Percentiles rank a stretch among this genome's conserved stretches.
Conservation (phyloP, 1,140 invertebrate species). For the Drosophila mayri region DNA sequence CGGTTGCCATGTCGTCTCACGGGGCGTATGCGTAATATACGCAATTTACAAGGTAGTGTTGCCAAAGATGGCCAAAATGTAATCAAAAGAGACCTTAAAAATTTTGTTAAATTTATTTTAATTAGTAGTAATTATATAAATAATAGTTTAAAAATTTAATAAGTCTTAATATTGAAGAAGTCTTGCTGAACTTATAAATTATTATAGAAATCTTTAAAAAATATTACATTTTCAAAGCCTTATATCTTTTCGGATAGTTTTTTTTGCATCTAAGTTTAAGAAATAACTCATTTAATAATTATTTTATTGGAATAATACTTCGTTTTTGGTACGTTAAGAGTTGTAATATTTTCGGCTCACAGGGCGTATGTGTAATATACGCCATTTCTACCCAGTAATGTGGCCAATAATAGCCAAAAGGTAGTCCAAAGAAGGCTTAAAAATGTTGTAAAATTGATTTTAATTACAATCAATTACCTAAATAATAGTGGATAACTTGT, state of each 20-base stretch:
- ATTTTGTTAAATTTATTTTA: not conserved
- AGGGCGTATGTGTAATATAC: conserved; percentile 61
- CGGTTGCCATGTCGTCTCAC: conserved; percentile 38
- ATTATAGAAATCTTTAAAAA: not conserved
- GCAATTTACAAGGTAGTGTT: conserved; percentile 10
- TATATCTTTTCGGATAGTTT: not conserved
- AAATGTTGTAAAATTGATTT: not conserved
- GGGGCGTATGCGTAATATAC: conserved; percentile 62
- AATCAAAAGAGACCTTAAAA: not conserved
- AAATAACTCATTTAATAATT: too few species aligned
- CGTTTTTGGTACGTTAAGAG: conserved; percentile 5
- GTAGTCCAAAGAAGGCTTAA: not conserved
- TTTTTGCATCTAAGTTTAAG: not conserved
- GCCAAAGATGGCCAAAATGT: not conserved
- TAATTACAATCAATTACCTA: too few species aligned
- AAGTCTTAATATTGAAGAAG: not conserved
- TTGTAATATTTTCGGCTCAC: conserved; percentile 26
- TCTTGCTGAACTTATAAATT: not conserved
- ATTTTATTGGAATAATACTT: too few species aligned
- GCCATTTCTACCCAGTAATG: conserved; percentile 9
- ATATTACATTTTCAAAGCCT: not conserved
- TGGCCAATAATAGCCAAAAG: not conserved
- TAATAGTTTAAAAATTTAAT: not conserved
- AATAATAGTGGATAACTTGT: not conserved
- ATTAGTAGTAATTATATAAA: not conserved